Evolutionary conservation across 2,113 vertebrate genomes (phyloP).

Genomic region (Penelope pileata): DNA sequence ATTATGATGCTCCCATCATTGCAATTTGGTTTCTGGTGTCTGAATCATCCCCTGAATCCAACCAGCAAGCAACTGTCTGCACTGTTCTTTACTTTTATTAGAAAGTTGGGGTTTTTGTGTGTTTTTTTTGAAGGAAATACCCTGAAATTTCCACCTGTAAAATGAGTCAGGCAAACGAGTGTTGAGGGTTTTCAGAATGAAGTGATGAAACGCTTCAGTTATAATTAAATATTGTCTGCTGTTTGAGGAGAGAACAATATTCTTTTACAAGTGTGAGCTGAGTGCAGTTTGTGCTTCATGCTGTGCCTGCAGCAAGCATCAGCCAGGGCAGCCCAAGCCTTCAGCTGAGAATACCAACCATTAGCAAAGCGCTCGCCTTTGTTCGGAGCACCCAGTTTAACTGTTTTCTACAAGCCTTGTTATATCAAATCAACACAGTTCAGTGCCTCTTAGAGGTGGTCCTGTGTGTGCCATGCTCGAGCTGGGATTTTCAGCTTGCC

Average conservation of each 20-base stretch:
- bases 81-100: background rate
- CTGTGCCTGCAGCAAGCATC: background rate
- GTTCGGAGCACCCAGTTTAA: no score
- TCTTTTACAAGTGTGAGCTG: background rate
- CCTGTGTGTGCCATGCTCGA: fast-evolving
- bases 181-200: background rate
- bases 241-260: background rate
- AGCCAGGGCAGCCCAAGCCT: background rate
- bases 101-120: background rate
- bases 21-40: background rate
- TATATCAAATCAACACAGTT: background rate
- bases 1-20: background rate
- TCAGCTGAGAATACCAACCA: background rate
- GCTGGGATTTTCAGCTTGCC: background rate
- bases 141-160: background rate
- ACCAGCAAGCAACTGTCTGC: background rate
- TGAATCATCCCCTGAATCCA: background rate
- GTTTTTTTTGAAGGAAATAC: background rate
- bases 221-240: background rate
- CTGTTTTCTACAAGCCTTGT: background rate
- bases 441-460: background rate
- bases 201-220: background rate
- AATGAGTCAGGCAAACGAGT: background rate
- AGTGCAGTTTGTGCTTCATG: background rate
- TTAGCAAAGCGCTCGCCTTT: background rate